Conservation (phyloP, 1,140 invertebrate species). For the Drosophila tsacasi region DNA sequence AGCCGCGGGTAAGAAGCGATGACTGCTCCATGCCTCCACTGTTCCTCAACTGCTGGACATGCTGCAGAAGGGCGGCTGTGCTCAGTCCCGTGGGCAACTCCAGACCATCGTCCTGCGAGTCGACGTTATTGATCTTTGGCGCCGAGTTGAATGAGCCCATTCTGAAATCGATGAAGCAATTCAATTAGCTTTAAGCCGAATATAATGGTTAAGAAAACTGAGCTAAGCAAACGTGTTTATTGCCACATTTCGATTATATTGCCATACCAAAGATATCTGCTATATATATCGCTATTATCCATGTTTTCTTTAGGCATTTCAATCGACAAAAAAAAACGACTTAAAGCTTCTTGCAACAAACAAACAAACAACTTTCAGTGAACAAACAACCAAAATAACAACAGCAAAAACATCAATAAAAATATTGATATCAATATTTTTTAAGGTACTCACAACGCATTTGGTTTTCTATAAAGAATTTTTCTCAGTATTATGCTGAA, state of each 20-base stretch:
- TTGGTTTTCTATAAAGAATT: slow-evolving; percentile 72
- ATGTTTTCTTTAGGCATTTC: slow-evolving; percentile 24
- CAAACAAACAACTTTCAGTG: slow-evolving; percentile 36
- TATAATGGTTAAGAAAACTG: not conserved
- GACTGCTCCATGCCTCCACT: slow-evolving; percentile 55
- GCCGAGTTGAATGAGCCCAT: slow-evolving; percentile 91
- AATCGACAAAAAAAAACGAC: slow-evolving; percentile 24
- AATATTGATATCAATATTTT: not conserved
- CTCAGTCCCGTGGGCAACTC: slow-evolving; percentile 86
- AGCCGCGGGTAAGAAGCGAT: slow-evolving; percentile 66
- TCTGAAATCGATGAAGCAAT: slow-evolving; percentile 83
- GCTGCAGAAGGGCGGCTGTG: slow-evolving; percentile 86
- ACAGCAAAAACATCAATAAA: slow-evolving; percentile 41
- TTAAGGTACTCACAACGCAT: slow-evolving; percentile 73
- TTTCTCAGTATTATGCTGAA: slow-evolving; percentile 79
- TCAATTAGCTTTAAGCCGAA: not conserved
- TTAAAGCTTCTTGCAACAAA: slow-evolving; percentile 28
- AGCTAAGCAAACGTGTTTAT: slow-evolving; percentile 31
- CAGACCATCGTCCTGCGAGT: slow-evolving; percentile 88
- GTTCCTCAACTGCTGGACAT: slow-evolving; percentile 85
- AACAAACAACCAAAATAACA: slow-evolving; percentile 36
- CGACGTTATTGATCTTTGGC: slow-evolving; percentile 89
- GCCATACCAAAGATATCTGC: slow-evolving; percentile 15
- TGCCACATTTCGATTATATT: slow-evolving; percentile 35
- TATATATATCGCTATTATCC: not conserved